Evolutionary conservation across 2,113 vertebrate genomes (phyloP).

Genomic region (Ceyx melanurus): DNA sequence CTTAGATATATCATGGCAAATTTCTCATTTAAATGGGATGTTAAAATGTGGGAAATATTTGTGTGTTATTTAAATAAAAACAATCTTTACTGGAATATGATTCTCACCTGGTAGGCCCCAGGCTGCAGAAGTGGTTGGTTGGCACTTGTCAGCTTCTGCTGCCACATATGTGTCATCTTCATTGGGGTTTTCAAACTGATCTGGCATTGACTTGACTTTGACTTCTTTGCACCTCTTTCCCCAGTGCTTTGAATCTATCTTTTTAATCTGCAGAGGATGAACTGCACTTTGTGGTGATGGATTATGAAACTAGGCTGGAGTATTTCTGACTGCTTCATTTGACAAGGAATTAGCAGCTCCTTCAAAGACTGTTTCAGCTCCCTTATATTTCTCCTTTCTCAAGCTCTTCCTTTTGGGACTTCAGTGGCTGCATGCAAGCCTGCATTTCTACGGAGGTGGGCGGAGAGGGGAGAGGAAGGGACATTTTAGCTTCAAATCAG

Average conservation of each 20-base stretch:
- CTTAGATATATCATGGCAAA: accelerated
- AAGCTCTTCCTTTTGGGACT: neutral
- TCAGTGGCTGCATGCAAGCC: neutral
- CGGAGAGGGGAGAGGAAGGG: accelerated
- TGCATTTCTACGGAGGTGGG: neutral
- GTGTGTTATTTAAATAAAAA: neutral
- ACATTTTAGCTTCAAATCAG: neutral
- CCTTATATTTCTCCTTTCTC: neutral
- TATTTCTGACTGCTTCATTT: conserved; percentile 1
- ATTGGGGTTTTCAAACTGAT: neutral
- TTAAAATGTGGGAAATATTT: neutral
- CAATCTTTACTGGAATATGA: accelerated
- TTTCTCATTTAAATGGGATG: neutral
- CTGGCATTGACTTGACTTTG: neutral
- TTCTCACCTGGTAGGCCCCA: neutral
- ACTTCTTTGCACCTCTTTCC: neutral
- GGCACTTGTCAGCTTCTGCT: neutral
- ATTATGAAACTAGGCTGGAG: neutral
- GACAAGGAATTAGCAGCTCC: conserved; percentile 10
- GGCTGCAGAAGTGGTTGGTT: neutral
- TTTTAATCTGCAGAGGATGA: neutral
- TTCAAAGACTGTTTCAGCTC: neutral
- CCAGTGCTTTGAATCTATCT: neutral
- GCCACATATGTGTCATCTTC: accelerated
- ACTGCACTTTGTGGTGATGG: neutral